Base-by-base conservation (phyloP, 2,888 invertebrate genomes). In the Drosophila putrida region DNA sequence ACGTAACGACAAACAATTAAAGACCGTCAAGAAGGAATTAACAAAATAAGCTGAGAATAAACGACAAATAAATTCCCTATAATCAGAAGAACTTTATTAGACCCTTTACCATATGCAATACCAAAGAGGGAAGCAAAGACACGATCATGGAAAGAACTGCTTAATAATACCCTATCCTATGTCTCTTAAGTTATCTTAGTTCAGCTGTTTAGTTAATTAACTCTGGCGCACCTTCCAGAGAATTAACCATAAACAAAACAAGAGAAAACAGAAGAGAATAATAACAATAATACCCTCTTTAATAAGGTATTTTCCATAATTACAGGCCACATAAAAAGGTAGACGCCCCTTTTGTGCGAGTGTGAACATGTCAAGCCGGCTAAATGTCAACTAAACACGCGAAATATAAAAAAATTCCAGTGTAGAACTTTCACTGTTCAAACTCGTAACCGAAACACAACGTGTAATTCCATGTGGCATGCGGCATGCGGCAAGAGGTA, bases 381-480 rank as follows among this genome's bases (percentile, higher is more conserved):
- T 91, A 88, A 91, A 91, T 91, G 90, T 91, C 91, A 91, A 90
- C 90, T 77, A 76, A 81, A 64, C 90, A 91, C 90, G 90, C 90
- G 88, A 57, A 55, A 44, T 35, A 44, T 9, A 6, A n/a, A 11
- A 43, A 11, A 43, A 90, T 82, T 81, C 82, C 80, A 60, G 54
- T 75, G 80, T 75, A 82, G 78, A 80, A 90, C 90, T 91, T 91
- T 91, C 91, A 88, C 91, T 90, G 73, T 50, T 70, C 75, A 66
- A 75, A 65, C 80, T 87, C 71, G 70, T 77, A 83, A 90, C 75
- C 73, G 57, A 76, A 76, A 82, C 33, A 38, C 53, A n/a, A 13
- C 13, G 20, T 11, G 39, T 64, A 55, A 41, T 41, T 33, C 15
- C 38, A 31, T 51, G 54, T 33, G 36, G 57, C 64, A 58, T 55